These are phyloP conservation scores for Brienomyrus longianalis DNA, from an alignment of 2,113 vertebrate genomes.

Conservation along the genomic window DNA sequence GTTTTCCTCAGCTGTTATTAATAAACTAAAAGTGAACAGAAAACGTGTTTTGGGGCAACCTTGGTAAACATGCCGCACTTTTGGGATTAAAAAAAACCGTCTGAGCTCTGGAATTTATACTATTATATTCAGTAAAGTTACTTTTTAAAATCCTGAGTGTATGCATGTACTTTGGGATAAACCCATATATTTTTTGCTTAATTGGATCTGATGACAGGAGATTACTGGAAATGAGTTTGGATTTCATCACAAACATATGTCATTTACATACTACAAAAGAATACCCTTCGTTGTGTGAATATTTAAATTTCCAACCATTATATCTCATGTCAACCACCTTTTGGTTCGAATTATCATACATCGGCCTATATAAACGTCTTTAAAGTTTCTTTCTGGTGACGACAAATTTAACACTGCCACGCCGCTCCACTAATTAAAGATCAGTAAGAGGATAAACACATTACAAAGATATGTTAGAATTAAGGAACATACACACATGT, in stretches of 20 bases:
- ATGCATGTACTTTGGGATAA: neutral
- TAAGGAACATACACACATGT: neutral
- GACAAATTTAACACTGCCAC: neutral
- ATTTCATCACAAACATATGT: neutral
- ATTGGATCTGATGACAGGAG: neutral
- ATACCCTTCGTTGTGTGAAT: neutral
- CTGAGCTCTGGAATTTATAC: neutral
- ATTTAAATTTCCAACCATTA: neutral
- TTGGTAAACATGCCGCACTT: neutral
- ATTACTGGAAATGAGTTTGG: slow-evolving; percentile 2
- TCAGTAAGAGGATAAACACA: neutral
- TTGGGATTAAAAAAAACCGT: neutral
- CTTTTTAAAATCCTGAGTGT: neutral
- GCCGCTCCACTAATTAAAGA: neutral
- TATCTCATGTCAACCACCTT: neutral
- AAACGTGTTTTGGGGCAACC: neutral
- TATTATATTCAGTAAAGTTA: neutral
- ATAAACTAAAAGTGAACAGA: neutral
- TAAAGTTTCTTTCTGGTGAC: neutral
- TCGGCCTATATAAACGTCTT: neutral
- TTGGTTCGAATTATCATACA: neutral
- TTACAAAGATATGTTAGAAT: neutral
- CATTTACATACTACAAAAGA: neutral
- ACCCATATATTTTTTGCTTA: neutral
- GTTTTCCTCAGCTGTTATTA: neutral